Evolutionary conservation across 2,113 vertebrate genomes (phyloP), one percentile per base, ranked within the genome.

Genomic region (Lycaon pictus): DNA sequence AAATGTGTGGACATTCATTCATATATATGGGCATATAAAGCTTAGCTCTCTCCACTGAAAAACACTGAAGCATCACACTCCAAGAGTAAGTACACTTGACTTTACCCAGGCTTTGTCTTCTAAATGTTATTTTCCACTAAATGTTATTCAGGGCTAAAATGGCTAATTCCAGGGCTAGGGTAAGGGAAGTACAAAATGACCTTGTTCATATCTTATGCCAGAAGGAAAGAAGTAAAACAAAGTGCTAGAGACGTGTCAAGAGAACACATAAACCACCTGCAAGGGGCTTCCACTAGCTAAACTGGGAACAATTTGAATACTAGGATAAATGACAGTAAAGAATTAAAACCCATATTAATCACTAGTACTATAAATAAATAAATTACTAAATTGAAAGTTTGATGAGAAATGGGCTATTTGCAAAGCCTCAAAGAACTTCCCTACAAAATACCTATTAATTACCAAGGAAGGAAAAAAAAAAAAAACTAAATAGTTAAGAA

Each of bases 401-500:
- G 15, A 67, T 76, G 25, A 96, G 35, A 16, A 88, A 85, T 53
- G 5, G n/a, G 6, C n/a, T 77, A 90, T n/a, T 82, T 69, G 6
- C 4, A 83, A 62, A 76, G 9, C 58, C 79, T 92, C 60, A 94
- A 81, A 88, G 56, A 92, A 89, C n/a, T 69, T 63, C 27, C 16
- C 37, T 35, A 90, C 13, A 84, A 93, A 97, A 76, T 79, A 86
- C 5, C 43, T 62, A 88, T 9, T 67, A 58, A 71, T 83, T 91
- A n/a, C 55, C 56, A 87, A 77, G 13, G 19, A 11, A 27, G 8
- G 37, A 29, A 56, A 51, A 56, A 67, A 62, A 53, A 37, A 22
- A 37, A 20, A 43, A 53, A 82, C 16, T 81, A 29, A 65, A 53
- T 35, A 80, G 16, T 17, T 93, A 43, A 91, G 62, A 95, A 88